Evolutionary conservation across 2,888 invertebrate genomes (phyloP).

Genomic region (Sesia bembeciformis): DNA sequence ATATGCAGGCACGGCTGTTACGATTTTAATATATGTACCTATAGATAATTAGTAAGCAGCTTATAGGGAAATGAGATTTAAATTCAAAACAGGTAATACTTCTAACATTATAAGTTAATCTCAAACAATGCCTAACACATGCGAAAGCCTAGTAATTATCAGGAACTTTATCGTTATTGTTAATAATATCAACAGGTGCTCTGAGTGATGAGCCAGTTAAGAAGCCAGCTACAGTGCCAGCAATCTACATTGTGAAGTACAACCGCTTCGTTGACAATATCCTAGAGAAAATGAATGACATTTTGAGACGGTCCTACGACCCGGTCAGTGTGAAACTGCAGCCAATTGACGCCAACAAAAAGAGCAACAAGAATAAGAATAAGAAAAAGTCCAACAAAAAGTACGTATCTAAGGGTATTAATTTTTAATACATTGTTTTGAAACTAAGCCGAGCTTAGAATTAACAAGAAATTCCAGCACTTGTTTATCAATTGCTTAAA

Average conservation of each 20-base stretch:
- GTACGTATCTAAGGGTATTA: slow-evolving; percentile 20
- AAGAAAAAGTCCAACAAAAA: slow-evolving; percentile 54
- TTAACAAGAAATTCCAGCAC: no score
- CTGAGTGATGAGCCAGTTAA: slow-evolving; percentile 50
- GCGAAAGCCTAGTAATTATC: no score
- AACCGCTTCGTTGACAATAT: slow-evolving; percentile 90
- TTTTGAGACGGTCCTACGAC: slow-evolving; percentile 85
- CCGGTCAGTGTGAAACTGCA: slow-evolving; percentile 86
- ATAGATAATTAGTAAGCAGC: no score
- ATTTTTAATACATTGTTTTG: neutral
- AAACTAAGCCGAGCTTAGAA: neutral
- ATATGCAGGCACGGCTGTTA: no score
- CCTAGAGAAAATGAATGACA: slow-evolving; percentile 85
- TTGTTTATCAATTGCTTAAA: no score
- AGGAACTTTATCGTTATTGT: no score
- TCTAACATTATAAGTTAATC: no score
- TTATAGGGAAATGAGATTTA: no score
- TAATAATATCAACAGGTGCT: slow-evolving; percentile 46
- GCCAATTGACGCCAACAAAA: slow-evolving; percentile 70
- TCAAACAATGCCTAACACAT: no score
- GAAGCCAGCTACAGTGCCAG: slow-evolving; percentile 69
- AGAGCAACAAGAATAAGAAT: slow-evolving; percentile 58
- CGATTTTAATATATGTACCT: no score
- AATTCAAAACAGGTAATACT: no score
- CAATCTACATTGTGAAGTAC: slow-evolving; percentile 85